Evolutionary conservation across 2,888 invertebrate genomes (phyloP).

Genomic region (Agonum fuliginosum): DNA sequence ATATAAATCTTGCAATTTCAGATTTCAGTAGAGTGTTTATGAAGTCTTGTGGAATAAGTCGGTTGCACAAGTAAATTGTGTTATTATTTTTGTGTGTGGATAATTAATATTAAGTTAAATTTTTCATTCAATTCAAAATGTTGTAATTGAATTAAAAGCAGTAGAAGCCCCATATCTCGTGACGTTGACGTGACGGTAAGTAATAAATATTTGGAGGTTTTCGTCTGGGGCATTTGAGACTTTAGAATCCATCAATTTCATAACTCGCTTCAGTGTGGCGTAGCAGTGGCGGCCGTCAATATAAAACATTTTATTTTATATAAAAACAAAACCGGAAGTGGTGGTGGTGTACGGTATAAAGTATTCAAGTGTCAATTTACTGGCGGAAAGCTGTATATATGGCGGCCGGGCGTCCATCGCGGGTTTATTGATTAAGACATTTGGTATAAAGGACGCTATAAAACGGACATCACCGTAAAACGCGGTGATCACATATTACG

Average conservation of each 20-base stretch:
- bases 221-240: not conserved
- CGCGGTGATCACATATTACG: constrained; percentile 47
- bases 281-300: too few species aligned
- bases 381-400: constrained; percentile 49
- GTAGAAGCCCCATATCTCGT: too few species aligned
- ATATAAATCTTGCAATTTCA: too few species aligned
- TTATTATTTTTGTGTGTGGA: too few species aligned
- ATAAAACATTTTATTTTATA: constrained; percentile 45
- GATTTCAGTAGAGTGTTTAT: too few species aligned
- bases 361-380: constrained; percentile 56
- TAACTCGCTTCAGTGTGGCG: constrained; percentile 16
- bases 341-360: constrained; percentile 36
- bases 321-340: constrained; percentile 50
- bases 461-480: constrained; percentile 55
- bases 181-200: too few species aligned
- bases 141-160: not conserved
- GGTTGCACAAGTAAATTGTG: too few species aligned
- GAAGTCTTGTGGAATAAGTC: too few species aligned
- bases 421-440: constrained; percentile 56
- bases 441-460: constrained; percentile 55
- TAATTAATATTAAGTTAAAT: too few species aligned
- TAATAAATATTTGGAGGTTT: constrained; percentile 22
- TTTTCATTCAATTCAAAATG: not conserved
- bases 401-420: constrained; percentile 27
- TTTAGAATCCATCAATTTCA: constrained; percentile 41